A percentile compares a stretch with the other conserved stretches of the same genome.
phyloP scores from a whole-genome alignment of 2,888 invertebrate species.

The Eulithis prunata region DNA sequence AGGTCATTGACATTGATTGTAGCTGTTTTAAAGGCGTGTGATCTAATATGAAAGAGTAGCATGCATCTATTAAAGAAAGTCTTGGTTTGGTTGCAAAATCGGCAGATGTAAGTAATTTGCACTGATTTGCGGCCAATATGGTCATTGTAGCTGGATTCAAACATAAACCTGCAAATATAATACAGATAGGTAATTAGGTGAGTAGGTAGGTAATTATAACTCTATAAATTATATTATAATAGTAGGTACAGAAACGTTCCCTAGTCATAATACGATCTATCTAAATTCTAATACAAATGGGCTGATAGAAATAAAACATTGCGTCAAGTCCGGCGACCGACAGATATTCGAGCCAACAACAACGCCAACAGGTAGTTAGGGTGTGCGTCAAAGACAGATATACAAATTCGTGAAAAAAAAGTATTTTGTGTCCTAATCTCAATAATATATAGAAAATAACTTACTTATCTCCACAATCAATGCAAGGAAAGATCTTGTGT shows the following conservation, averaged over 20 bases:
- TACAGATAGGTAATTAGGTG: neutral
- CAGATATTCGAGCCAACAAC: no score
- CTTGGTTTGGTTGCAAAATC: constrained; percentile 64
- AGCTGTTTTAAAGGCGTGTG: constrained; percentile 74
- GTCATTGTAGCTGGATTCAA: constrained; percentile 68
- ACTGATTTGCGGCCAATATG: constrained; percentile 75
- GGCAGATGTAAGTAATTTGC: constrained; percentile 68
- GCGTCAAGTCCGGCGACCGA: no score
- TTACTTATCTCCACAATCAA: constrained; percentile 84
- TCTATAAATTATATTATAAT: no score
- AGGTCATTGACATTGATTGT: constrained; percentile 75
- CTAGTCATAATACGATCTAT: no score
- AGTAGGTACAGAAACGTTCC: no score
- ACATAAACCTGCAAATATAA: constrained; percentile 67
- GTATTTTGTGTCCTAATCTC: no score
- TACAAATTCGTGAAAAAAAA: no score
- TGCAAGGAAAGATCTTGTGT: constrained; percentile 76
- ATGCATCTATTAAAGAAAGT: constrained; percentile 76
- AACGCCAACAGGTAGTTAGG: no score
- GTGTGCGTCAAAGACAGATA: no score
- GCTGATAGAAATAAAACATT: no score
- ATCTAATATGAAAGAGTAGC: constrained; percentile 77
- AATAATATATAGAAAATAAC: constrained; percentile 35
- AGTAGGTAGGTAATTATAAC: no score
- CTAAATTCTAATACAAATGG: no score